Evolutionary conservation across 2,888 invertebrate species (phyloP).

Genomic region (Rotaria socialis): DNA sequence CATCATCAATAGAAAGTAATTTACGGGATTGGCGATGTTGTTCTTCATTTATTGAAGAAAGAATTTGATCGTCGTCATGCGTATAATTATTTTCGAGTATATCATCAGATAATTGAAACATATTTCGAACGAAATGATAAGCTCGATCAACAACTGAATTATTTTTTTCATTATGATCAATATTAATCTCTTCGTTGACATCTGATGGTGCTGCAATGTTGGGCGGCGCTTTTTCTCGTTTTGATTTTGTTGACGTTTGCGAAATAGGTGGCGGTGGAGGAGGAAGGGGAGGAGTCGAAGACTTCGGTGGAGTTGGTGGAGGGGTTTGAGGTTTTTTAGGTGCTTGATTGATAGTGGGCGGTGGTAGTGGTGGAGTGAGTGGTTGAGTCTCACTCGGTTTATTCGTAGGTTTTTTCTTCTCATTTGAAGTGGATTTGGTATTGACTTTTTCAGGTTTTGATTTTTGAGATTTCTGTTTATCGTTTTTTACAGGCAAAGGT

Average conservation of each 20-base stretch:
- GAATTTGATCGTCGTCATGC: not conserved
- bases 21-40: not conserved
- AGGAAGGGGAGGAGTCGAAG: not conserved
- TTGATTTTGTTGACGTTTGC: not conserved
- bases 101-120: slow-evolving; percentile 32
- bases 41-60: not conserved
- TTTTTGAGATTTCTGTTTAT: not conserved
- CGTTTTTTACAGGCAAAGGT: not conserved
- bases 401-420: not conserved
- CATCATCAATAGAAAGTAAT: not conserved
- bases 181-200: no score
- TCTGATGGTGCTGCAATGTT: not conserved
- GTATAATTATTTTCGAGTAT: not conserved
- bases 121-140: slow-evolving; percentile 20
- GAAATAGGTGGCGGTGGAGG: not conserved
- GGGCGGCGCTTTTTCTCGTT: not conserved
- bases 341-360: not conserved
- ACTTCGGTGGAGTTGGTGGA: no score
- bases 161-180: not conserved
- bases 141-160: slow-evolving; percentile 17
- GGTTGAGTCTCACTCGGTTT: not conserved
- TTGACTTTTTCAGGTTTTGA: not conserved
- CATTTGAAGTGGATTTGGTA: not conserved
- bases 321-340: no score
- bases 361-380: not conserved